These are phyloP conservation scores for Clostera curtula DNA, from an alignment of 2,888 invertebrate genomes.

Conservation along the genomic window DNA sequence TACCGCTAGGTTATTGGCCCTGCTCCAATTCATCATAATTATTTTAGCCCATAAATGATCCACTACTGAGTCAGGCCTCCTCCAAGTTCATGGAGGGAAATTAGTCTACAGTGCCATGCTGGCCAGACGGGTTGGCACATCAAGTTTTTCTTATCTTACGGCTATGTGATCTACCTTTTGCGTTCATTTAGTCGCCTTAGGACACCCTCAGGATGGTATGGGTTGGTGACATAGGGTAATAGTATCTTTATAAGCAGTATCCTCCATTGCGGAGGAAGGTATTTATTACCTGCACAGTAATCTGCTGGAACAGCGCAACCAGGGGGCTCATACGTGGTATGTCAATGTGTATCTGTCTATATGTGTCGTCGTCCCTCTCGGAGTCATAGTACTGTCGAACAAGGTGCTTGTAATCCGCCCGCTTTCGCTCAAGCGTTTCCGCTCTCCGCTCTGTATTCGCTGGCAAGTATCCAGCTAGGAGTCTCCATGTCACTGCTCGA, in stretches of 20 bases:
- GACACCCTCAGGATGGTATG: too few species aligned
- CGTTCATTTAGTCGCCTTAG: too few species aligned
- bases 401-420: slow-evolving; percentile 96
- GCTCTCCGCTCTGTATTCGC: slow-evolving; percentile 92
- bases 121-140: too few species aligned
- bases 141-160: too few species aligned
- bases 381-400: slow-evolving; percentile 97
- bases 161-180: too few species aligned
- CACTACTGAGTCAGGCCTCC: too few species aligned
- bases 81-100: too few species aligned
- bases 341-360: slow-evolving; percentile 95
- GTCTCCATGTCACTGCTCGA: slow-evolving; percentile 78
- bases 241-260: neutral
- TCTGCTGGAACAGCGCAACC: slow-evolving; percentile 96
- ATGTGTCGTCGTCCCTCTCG: slow-evolving; percentile 91
- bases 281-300: slow-evolving; percentile 80
- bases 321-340: slow-evolving; percentile 99
- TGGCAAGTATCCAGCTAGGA: slow-evolving; percentile 92
- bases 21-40: too few species aligned
- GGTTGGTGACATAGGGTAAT: too few species aligned
- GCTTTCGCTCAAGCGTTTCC: slow-evolving; percentile 91
- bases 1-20: too few species aligned
- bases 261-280: neutral
- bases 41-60: too few species aligned
- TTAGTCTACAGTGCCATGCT: too few species aligned